Evolutionary conservation across 1,140 invertebrate species (phyloP), one percentile per base, ranked within the genome.

Genomic region (Bombus impatiens): DNA sequence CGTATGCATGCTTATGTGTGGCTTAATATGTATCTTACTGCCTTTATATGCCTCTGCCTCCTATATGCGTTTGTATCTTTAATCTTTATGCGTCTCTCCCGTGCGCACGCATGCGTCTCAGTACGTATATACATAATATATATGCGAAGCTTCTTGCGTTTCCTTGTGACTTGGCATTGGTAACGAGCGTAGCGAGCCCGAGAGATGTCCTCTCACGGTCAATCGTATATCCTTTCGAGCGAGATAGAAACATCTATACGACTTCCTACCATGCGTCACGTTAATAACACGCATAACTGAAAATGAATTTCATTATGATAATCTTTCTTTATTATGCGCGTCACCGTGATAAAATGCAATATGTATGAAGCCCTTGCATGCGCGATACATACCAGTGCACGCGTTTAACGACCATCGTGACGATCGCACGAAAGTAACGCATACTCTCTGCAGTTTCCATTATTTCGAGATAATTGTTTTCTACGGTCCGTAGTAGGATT

Each of bases 301-400:
- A 86, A 87, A 87, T 86, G 78, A 82, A 86, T 87, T 84, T 72
- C 82, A 78, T 87, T 87, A 84, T 82, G 86, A 53, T 87, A 87
- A 87, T 84, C 37, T 67, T 72, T 78, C 68, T 84, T 78, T 78
- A 87, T 84, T 78, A 84, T 35, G 53, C n/a, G 67, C 35, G 65
- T 37, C 25, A 53, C 67, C 67, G 35, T 78, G 81, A 78, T 80
- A 71, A 84, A 77, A 86, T 86, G 67, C 67, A 78, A 83, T 78
- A 83, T 86, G 71, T 72, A 83, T 78, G 79, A 76, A 70, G 10
- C 15, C 37, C n/a, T 70, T 22, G 40, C 76, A 35, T 32, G 37
- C 22, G 44, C 35, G 47, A 25, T 22, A 32, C n/a, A 37, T 44
- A 62, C n/a, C 59, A n/a, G 37, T 28, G 76, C 15, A 70, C 40